Evolutionary conservation across 2,888 invertebrate species (phyloP).

Genomic region (Gastrophysa polygoni): DNA sequence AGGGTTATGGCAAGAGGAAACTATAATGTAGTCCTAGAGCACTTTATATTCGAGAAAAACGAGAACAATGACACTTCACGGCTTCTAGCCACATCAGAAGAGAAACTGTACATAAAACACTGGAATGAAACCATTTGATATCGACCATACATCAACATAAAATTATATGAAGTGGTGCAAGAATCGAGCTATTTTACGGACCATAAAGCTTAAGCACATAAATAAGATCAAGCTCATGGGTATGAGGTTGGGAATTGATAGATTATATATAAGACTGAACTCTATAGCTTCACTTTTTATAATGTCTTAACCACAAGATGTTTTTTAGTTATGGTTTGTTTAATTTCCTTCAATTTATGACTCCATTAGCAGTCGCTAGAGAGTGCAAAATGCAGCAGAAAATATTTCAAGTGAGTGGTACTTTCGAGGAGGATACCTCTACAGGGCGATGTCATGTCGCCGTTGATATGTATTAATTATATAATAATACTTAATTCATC

Average conservation of each 20-base stretch:
- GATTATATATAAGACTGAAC: slow-evolving; percentile 46
- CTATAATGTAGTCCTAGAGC: background rate
- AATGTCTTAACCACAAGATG: slow-evolving; percentile 43
- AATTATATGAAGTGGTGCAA: slow-evolving; percentile 37
- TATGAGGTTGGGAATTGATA: slow-evolving; percentile 44
- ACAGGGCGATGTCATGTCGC: no score
- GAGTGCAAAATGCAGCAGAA: background rate
- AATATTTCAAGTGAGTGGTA: no score
- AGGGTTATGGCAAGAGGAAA: background rate
- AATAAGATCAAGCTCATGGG: slow-evolving; percentile 40
- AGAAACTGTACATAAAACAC: slow-evolving; percentile 18
- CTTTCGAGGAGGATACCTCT: no score
- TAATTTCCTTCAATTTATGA: slow-evolving; percentile 40
- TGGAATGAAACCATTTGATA: slow-evolving; percentile 27
- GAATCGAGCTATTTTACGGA: slow-evolving; percentile 42
- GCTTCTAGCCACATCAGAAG: slow-evolving; percentile 10
- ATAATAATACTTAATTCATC: no score
- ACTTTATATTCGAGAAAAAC: background rate
- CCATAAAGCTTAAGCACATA: slow-evolving; percentile 40
- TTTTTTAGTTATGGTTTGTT: slow-evolving; percentile 42
- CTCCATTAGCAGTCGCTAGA: slow-evolving; percentile 24
- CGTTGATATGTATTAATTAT: no score
- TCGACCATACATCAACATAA: slow-evolving; percentile 34
- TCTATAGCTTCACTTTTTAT: slow-evolving; percentile 41
- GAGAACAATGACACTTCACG: background rate